Conservation (phyloP, 2,113 vertebrate species). For the Pogona vitticeps region DNA sequence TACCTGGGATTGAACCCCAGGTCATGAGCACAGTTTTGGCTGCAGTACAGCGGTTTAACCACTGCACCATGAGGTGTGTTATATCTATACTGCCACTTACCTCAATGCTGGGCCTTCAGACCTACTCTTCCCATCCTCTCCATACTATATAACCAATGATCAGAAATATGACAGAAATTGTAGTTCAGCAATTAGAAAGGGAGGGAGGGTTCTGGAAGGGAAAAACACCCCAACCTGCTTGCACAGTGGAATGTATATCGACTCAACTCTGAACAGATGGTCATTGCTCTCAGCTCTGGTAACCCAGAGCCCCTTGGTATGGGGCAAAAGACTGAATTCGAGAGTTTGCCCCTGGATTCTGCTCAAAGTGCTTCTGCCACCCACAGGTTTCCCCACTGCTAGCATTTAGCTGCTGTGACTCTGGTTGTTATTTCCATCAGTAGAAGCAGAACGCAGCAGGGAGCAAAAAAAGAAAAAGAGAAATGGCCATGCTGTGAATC, state of each 20-base stretch:
- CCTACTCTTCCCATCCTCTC: neutral
- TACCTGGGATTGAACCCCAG: too few relatives aligned
- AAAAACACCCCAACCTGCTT: neutral
- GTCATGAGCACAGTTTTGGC: too few relatives aligned
- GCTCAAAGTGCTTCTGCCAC: neutral
- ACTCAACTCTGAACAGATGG: neutral
- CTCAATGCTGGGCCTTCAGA: neutral
- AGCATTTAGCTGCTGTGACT: neutral
- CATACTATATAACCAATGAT: neutral
- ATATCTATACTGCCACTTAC: neutral
- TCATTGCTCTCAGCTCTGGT: neutral
- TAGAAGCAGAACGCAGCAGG: slow-evolving; percentile 1
- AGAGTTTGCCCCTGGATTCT: neutral
- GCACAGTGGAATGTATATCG: too few relatives aligned
- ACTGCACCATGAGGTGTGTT: too few relatives aligned
- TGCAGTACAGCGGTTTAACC: too few relatives aligned
- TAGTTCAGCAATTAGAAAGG: neutral
- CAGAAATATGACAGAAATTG: neutral
- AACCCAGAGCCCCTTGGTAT: neutral
- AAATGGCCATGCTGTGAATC: neutral
- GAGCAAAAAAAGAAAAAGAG: neutral
- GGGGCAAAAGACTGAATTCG: neutral
- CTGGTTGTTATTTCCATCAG: neutral
- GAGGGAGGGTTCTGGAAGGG: too few relatives aligned
- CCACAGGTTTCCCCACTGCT: neutral